These are phyloP conservation scores for Leucophora obtusa DNA, from an alignment of 2,888 invertebrate species.

Conservation along the genomic window DNA sequence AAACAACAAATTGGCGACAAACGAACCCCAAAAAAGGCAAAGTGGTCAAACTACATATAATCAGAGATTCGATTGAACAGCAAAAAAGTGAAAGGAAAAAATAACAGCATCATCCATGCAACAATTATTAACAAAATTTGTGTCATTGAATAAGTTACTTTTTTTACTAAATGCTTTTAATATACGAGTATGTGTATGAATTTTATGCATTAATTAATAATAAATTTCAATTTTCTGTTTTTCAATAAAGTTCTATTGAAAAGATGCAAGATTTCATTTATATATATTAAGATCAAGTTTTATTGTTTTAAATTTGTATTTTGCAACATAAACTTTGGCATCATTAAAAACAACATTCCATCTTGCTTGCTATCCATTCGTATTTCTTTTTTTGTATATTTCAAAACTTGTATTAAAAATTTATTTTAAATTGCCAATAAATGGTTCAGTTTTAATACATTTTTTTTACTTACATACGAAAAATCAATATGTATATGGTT, in stretches of 20 bases:
- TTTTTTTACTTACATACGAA: background rate
- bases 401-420: background rate
- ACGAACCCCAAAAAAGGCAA: conserved; percentile 9
- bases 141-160: background rate
- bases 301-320: background rate
- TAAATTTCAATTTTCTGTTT: background rate
- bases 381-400: background rate
- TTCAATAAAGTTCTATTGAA: background rate
- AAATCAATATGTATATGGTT: background rate
- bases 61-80: background rate
- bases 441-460: background rate
- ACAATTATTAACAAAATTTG: background rate
- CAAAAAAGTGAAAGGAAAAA: conserved; percentile 56
- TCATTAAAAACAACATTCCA: background rate
- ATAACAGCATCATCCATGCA: background rate
- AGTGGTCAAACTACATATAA: conserved; percentile 43
- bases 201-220: background rate
- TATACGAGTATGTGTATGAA: background rate
- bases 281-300: background rate
- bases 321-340: background rate
- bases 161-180: background rate
- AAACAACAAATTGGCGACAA: conserved; percentile 3
- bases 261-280: background rate
- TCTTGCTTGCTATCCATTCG: background rate
- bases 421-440: background rate